These are phyloP conservation scores for Idris sp. DNA, from an alignment of 1,140 invertebrate genomes.

Conservation along the genomic window DNA sequence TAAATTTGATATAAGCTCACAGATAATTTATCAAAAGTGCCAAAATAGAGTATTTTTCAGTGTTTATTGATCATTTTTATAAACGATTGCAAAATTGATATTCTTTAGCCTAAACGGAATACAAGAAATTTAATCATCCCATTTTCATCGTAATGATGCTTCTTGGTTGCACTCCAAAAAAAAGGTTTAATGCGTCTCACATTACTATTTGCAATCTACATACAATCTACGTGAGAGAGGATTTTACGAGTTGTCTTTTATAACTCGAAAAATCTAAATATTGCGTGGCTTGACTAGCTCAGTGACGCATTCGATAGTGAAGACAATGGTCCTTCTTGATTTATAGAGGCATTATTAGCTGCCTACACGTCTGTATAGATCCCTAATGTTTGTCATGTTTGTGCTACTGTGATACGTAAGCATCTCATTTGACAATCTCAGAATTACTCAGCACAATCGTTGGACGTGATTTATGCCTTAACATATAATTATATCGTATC, in stretches of 20 bases:
- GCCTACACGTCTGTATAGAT: slow-evolving; percentile 47
- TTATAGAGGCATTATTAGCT: slow-evolving; percentile 61
- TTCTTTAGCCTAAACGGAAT: too few species aligned
- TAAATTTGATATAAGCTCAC: too few species aligned
- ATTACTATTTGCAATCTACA: slow-evolving; percentile 45
- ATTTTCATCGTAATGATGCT: slow-evolving; percentile 40
- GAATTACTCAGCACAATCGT: slow-evolving; percentile 58
- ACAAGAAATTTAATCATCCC: slow-evolving; percentile 41
- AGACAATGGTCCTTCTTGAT: slow-evolving; percentile 58
- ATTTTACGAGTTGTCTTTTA: slow-evolving; percentile 47
- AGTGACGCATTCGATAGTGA: slow-evolving; percentile 54
- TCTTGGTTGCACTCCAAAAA: slow-evolving; percentile 11
- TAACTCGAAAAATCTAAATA: slow-evolving; percentile 50
- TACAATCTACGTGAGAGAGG: slow-evolving; percentile 46
- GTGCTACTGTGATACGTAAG: slow-evolving; percentile 58
- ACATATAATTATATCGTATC: slow-evolving; percentile 48
- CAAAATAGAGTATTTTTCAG: too few species aligned
- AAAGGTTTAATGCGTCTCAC: slow-evolving; percentile 41
- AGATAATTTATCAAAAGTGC: too few species aligned
- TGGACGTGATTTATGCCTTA: slow-evolving; percentile 50
- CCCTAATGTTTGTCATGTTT: slow-evolving; percentile 56
- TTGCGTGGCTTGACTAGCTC: slow-evolving; percentile 48
- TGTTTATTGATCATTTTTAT: too few species aligned
- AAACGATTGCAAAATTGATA: too few species aligned
- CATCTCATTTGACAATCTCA: slow-evolving; percentile 53